Percentiles rank a stretch among this genome's conserved stretches.
Conservation (phyloP, 2,888 invertebrate genomes). For the Hypolimnas misippus region DNA sequence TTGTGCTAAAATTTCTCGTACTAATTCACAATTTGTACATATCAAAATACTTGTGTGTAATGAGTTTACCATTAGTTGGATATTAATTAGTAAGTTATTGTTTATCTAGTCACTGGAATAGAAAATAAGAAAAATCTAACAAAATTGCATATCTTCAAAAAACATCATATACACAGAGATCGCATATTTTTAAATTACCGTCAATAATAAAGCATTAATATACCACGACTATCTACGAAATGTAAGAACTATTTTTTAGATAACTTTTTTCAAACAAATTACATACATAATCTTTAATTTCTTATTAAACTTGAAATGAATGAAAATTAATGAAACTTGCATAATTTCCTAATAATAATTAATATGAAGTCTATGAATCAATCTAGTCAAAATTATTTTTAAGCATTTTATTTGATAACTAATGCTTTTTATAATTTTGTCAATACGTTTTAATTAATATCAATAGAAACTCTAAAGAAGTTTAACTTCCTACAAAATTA, state of each 20-base stretch:
- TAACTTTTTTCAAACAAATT: slow-evolving; percentile 4
- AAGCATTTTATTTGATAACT: neutral
- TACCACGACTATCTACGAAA: too few relatives aligned
- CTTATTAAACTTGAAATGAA: too few relatives aligned
- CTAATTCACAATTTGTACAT: slow-evolving; percentile 54
- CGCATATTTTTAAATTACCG: too few relatives aligned
- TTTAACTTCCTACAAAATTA: neutral
- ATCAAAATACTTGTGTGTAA: slow-evolving; percentile 54
- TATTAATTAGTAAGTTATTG: slow-evolving; percentile 47
- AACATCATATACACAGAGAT: too few relatives aligned
- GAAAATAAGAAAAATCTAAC: slow-evolving; percentile 24
- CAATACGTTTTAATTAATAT: neutral
- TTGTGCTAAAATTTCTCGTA: slow-evolving; percentile 14
- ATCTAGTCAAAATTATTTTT: slow-evolving; percentile 2
- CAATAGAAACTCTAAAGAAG: neutral
- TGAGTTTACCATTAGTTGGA: slow-evolving; percentile 47
- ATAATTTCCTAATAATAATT: too few relatives aligned
- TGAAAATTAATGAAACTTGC: too few relatives aligned
- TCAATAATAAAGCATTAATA: too few relatives aligned
- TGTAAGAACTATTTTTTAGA: slow-evolving; percentile 10
- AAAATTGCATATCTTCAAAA: slow-evolving; percentile 12
- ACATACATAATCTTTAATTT: neutral
- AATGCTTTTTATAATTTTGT: neutral
- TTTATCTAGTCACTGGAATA: slow-evolving; percentile 61
- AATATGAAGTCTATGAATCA: neutral